Evolutionary conservation across 2,888 invertebrate species (phyloP), one percentile per base, ranked within the genome.

Genomic region (Apeira syringaria): DNA sequence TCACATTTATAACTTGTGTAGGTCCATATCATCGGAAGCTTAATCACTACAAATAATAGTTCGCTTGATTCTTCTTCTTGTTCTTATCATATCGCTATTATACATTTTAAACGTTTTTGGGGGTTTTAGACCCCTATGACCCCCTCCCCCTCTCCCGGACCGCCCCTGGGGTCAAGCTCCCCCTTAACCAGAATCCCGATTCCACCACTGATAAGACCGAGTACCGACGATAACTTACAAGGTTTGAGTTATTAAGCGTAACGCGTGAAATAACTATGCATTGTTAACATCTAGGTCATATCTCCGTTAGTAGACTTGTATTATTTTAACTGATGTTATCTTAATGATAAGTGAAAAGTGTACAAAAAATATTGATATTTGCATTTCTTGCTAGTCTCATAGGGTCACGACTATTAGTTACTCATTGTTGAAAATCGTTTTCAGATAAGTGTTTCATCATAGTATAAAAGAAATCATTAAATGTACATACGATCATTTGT

Each of bases 331-430:
- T 73, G 81, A 79, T 85, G 87, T 88, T 89, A 88, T 80, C 74
- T 75, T 88, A 88, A 79, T 88, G 68, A 69, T 88, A 88, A 82
- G 87, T 72, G 70, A 80, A 80, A 80, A 79, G 65, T 88, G 88
- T 89, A 88, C 87, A 87, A 87, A 85, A 20, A 78, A 72, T 74
- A 80, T 73, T 56, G 80, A 74, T 75, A 78, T 74, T 76, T 85
- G 86, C 86, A 87, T 89, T 89, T 88, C 83, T 80, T 69, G 80
- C 87, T 88, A 89, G 89, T 89, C 87, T 77, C 65, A 74, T 86
- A 84, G 85, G 81, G 81, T 85, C 88, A 85, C 83, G 73, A 76
- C 69, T 67, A 58, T 40, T 43, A 61, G 63, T 61, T 50, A 63
- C 52, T 64, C 60, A 56, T 64, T 68, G 68, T 72, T 68, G 51